Conservation (phyloP, 2,888 invertebrate species). For the Orchesella flavescens region DNA sequence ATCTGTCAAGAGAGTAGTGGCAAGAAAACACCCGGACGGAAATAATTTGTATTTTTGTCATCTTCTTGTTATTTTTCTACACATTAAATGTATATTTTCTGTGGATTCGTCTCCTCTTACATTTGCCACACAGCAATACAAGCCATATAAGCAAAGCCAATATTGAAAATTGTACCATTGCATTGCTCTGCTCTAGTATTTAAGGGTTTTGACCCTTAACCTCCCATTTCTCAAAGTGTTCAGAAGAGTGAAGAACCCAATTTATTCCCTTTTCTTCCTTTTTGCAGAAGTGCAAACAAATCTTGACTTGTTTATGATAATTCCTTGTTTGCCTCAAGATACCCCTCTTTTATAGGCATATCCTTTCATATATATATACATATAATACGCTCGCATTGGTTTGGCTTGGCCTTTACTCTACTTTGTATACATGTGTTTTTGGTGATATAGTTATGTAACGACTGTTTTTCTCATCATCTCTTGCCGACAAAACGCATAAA, state of each 20-base stretch:
- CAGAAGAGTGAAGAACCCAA: neutral
- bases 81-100: slow-evolving; percentile 38
- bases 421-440: too few relatives aligned
- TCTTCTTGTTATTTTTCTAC: slow-evolving; percentile 39
- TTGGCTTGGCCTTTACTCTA: too few relatives aligned
- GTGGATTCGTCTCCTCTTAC: slow-evolving; percentile 4
- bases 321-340: slow-evolving; percentile 24
- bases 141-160: neutral
- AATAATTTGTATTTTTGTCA: slow-evolving; percentile 57
- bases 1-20: too few relatives aligned
- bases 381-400: neutral
- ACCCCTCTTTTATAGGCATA: slow-evolving; percentile 5
- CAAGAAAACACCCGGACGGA: slow-evolving; percentile 26
- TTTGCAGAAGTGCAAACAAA: slow-evolving; percentile 25
- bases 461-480: slow-evolving; percentile 56
- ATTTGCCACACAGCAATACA: neutral
- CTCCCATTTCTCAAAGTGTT: slow-evolving; percentile 27
- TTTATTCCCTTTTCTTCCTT: neutral
- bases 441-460: neutral
- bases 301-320: slow-evolving; percentile 44
- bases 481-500: slow-evolving; percentile 15
- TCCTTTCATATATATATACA: neutral
- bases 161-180: too few relatives aligned
- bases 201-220: slow-evolving; percentile 54
- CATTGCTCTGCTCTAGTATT: neutral